Conservation (phyloP, 2,888 invertebrate species). For the Dendrolimus houi region DNA sequence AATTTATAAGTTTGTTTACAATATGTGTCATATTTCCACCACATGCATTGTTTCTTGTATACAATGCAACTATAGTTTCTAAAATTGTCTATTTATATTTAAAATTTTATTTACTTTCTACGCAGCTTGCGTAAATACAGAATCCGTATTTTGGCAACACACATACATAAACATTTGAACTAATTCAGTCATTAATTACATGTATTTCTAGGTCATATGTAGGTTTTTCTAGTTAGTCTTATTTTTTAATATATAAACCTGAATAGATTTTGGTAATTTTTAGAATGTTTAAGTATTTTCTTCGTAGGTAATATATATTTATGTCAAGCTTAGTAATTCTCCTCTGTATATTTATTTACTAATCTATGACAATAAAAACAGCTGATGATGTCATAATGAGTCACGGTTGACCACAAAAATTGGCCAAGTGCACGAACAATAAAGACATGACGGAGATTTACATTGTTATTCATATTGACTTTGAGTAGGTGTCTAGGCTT, state of each 20-base stretch:
- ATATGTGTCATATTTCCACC: neutral
- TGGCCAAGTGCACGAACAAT: neutral
- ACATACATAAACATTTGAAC: too few relatives aligned
- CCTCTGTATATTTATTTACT: neutral
- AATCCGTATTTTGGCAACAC: too few relatives aligned
- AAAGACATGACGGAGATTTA: too few relatives aligned
- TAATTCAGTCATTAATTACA: too few relatives aligned
- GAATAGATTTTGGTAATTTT: neutral
- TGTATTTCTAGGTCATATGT: too few relatives aligned
- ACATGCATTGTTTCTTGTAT: too few relatives aligned
- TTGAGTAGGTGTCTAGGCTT: too few relatives aligned
- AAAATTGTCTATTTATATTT: neutral
- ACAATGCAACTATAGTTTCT: neutral
- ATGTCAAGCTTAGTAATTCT: neutral
- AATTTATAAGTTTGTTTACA: conserved; percentile 27
- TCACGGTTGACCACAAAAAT: neutral
- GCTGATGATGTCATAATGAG: neutral
- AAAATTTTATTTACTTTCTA: neutral
- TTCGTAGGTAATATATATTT: neutral
- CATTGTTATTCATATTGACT: too few relatives aligned
- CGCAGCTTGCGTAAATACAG: neutral
- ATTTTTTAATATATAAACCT: neutral
- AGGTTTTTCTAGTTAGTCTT: neutral
- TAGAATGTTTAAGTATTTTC: neutral
- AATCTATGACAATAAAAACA: neutral